These are phyloP conservation scores for Sicus ferrugineus DNA, from an alignment of 2,888 invertebrate species.

Conservation along the genomic window DNA sequence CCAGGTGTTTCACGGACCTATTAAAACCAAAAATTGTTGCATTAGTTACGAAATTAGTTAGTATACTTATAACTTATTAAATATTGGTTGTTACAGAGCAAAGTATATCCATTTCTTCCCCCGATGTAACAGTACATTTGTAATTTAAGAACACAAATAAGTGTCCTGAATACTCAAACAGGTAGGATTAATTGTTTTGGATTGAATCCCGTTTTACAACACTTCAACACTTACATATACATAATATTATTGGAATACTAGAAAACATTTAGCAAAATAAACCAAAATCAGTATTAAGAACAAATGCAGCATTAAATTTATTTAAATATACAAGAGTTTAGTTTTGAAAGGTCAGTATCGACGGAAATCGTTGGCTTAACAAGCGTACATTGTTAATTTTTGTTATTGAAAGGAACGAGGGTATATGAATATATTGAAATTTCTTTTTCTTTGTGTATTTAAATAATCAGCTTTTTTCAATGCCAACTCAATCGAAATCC, in stretches of 20 bases:
- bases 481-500: constrained; percentile 50
- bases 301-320: constrained; percentile 14
- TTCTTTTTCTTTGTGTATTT: constrained; percentile 2
- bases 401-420: constrained; percentile 6
- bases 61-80: background rate
- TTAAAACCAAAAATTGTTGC: background rate
- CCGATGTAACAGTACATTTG: background rate
- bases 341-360: background rate
- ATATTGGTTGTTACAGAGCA: background rate
- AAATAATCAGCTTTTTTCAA: background rate
- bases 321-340: background rate
- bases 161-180: no score
- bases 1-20: constrained; percentile 1
- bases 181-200: constrained; percentile 4
- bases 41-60: background rate
- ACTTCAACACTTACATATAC: background rate
- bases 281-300: constrained; percentile 3
- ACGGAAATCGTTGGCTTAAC: constrained; percentile 9
- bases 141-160: background rate
- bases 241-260: background rate
- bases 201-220: background rate
- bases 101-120: background rate
- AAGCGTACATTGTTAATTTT: constrained; percentile 6
- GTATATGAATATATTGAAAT: constrained; percentile 4
- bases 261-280: background rate